Evolutionary conservation across 2,888 invertebrate species (phyloP), one percentile per base, ranked within the genome.

Genomic region (Pilophorus perplexus): DNA sequence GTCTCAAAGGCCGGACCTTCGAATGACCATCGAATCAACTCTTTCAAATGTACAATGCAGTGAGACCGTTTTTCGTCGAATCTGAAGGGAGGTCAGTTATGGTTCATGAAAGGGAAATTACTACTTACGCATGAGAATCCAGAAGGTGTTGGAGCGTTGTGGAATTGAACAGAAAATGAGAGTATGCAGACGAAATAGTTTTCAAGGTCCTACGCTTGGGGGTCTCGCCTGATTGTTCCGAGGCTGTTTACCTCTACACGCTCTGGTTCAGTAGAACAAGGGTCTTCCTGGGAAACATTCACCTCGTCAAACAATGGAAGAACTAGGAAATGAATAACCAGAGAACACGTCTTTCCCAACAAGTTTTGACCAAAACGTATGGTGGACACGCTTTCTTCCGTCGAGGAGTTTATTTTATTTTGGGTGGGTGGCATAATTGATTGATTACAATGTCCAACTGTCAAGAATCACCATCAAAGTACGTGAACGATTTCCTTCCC

Each of bases 191-290:
- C 46, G 22, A 22, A 46, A 46, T 46, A 23, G 23, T 46, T 46
- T 46, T 23, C 22, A 46, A 23, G 46, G 22, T 23, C 23, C 14
- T 4, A 8, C 44, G 20, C 46, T 46, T 23, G 46, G 20, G 46
- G 12, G 20, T 18, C 20, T n/a, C 20, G 20, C 46, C n/a, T 22
- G 55, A 55, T 55, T 55, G 55, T 55, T 37, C 55, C n/a, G n/a
- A 16, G 6, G 33, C 22, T 55, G 55, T 55, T 55, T 55, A 55
- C 22, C 14, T 38, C 55, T 2, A 33, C 37, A 37, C 37, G 54
- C 33, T 55, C 38, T 20, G 37, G 55, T 55, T 55, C 55, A 37
- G n/a, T 37, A 10, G 38, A 55, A 20, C 55, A 38, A 37, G 55
- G 16, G 55, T 2, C n/a, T n/a, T 55, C 28, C 37, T 28, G 55